phyloP scores from a whole-genome alignment of 2,113 vertebrate genomes.

The Cyanoderma ruficeps region DNA sequence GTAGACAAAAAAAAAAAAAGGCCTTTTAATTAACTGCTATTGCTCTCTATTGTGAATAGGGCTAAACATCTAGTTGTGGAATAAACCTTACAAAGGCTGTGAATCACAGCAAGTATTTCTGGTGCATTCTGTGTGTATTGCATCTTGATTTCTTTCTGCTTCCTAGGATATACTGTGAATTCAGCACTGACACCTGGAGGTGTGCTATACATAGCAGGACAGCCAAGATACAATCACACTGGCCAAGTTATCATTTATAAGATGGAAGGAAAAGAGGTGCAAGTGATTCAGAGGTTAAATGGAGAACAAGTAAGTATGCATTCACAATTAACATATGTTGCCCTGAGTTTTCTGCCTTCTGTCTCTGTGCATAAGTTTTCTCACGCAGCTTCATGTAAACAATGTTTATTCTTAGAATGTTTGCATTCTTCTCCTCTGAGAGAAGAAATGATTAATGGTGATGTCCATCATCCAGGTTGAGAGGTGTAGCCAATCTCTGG shows the following conservation, averaged over 20 bases:
- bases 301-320: slow-evolving; percentile 87
- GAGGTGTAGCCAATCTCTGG: no score
- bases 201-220: slow-evolving; percentile 88
- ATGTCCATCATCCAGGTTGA: no score
- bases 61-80: background rate
- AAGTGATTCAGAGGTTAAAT: slow-evolving; percentile 82
- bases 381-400: no score
- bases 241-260: slow-evolving; percentile 90
- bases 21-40: background rate
- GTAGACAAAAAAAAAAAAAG: background rate
- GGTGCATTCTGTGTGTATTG: background rate
- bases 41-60: background rate
- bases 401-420: no score
- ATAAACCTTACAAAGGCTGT: background rate
- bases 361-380: no score
- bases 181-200: slow-evolving; percentile 81
- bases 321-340: background rate
- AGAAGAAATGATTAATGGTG: no score
- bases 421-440: no score
- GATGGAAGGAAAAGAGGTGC: slow-evolving; percentile 71
- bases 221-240: slow-evolving; percentile 93
- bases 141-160: background rate
- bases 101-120: background rate
- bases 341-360: no score
- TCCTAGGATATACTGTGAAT: slow-evolving; percentile 89